phyloP scores from a whole-genome alignment of 2,113 vertebrate genomes.

The Dasypus novemcinctus region DNA sequence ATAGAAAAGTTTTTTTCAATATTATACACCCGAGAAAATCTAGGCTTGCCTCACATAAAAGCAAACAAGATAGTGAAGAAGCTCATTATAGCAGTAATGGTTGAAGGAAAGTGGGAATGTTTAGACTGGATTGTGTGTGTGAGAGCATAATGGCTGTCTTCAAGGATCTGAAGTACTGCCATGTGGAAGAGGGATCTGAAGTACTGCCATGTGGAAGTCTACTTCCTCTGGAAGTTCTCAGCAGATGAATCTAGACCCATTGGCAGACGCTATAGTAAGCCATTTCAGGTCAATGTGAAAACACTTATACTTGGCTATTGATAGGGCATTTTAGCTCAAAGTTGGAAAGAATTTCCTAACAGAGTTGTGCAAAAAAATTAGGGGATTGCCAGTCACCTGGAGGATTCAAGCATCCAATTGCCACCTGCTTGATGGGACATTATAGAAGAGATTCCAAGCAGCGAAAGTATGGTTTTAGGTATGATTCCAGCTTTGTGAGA shows the following conservation, averaged over 20 bases:
- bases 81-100: background rate
- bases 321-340: conserved; percentile 47
- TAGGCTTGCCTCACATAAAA: background rate
- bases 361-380: background rate
- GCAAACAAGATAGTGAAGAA: background rate
- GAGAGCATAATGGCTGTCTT: background rate
- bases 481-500: background rate
- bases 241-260: background rate
- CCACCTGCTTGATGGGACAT: background rate
- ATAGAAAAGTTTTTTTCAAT: conserved; percentile 34
- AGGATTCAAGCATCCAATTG: conserved; percentile 37
- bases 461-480: background rate
- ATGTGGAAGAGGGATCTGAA: background rate
- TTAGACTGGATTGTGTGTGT: background rate
- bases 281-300: conserved; percentile 46
- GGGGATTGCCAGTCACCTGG: conserved; percentile 2
- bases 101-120: conserved; percentile 26
- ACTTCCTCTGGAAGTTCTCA: background rate
- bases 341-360: conserved; percentile 16
- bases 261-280: background rate
- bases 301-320: conserved; percentile 29
- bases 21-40: background rate
- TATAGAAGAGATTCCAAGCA: background rate
- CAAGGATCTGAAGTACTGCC: background rate
- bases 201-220: background rate